phyloP scores from a whole-genome alignment of 2,888 invertebrate species.

The Seladonia tumulorum region DNA sequence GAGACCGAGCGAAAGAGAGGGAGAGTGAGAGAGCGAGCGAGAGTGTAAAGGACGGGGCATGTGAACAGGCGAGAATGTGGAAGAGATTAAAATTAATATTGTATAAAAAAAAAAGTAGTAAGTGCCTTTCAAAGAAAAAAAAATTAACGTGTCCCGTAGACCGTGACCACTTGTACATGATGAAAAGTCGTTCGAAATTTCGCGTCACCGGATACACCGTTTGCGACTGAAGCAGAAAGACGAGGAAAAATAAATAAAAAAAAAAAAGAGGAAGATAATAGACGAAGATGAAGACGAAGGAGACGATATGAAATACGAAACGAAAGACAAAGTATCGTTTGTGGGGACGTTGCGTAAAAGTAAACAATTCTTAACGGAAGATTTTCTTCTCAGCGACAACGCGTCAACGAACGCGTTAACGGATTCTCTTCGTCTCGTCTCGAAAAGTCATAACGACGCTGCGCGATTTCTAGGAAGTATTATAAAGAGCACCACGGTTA shows the following conservation, averaged over 20 bases:
- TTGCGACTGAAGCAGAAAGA: slow-evolving; percentile 41
- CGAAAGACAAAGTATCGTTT: slow-evolving; percentile 47
- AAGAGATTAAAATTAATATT: slow-evolving; percentile 82
- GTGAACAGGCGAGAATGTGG: slow-evolving; percentile 71
- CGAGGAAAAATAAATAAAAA: background rate
- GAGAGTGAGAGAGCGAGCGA: slow-evolving; percentile 60
- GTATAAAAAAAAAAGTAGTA: slow-evolving; percentile 91
- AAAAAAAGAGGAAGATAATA: background rate
- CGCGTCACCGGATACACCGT: slow-evolving; percentile 65
- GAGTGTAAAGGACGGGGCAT: slow-evolving; percentile 67
- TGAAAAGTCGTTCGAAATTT: slow-evolving; percentile 82
- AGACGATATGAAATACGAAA: background rate
- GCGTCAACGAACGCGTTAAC: background rate
- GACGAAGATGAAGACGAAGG: background rate
- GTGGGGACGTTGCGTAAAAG: slow-evolving; percentile 64
- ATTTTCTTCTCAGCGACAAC: slow-evolving; percentile 19
- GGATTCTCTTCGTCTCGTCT: slow-evolving; percentile 51
- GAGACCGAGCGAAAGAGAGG: slow-evolving; percentile 46
- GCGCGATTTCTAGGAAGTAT: slow-evolving; percentile 50
- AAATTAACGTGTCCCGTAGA: slow-evolving; percentile 84
- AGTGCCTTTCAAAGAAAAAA: slow-evolving; percentile 90
- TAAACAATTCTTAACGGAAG: slow-evolving; percentile 12
- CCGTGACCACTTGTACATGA: slow-evolving; percentile 84
- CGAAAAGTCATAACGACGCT: slow-evolving; percentile 42
- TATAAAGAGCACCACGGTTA: slow-evolving; percentile 31